Base-by-base conservation (phyloP, 2,888 invertebrate genomes). In the Disparrhopalites patrizii region DNA sequence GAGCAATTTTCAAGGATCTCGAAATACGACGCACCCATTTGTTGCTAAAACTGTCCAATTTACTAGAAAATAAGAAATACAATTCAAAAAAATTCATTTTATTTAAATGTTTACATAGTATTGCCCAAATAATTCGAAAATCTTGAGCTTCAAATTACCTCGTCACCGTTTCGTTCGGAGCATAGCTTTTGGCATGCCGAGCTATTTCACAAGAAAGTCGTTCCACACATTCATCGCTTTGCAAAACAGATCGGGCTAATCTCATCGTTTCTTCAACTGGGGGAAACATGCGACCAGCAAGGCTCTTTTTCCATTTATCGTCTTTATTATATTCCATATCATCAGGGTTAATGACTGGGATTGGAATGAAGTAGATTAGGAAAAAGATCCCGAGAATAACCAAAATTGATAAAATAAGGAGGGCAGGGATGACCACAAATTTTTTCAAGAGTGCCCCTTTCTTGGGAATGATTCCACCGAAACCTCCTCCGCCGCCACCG, bases 221-320 rank as follows among this genome's bases (percentile, higher is more conserved):
- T 40, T 73, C 71, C 23, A 73, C 54, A 31, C 73, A 73, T 33
- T 73, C 68, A 25, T 70, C 71, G 57, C 70, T 73, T 50, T 68
- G 65, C 23, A 60, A 50, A 23, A 60, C 60, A 7, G 60, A 60
- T 31, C 40, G 7, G 5, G 60, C 60, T 18, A 60, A 40, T 27
- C 23, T 2, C 30, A 60, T 18, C 1, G 60, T 50, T 15, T 5
- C 7, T 20, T 5, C n/a, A 4, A 15, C n/a, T 4, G 43, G 5
- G 5, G 43, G 43, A 4, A 43, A 15, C 8, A 43, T 15, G n/a
- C 43, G 43, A 7, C 8, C 36, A 15, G 36, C 15, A 5, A 43
- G n/a, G n/a, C 43, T 43, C n/a, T 33, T 28, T 30, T 27, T 54
- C 27, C 23, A 52, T 52, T 52, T 52, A 30, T 54, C 54, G n/a